A percentile compares a stretch with the other conserved stretches of the same genome.
Conservation (phyloP, 2,113 vertebrate species). For the Paralichthys olivaceus region DNA sequence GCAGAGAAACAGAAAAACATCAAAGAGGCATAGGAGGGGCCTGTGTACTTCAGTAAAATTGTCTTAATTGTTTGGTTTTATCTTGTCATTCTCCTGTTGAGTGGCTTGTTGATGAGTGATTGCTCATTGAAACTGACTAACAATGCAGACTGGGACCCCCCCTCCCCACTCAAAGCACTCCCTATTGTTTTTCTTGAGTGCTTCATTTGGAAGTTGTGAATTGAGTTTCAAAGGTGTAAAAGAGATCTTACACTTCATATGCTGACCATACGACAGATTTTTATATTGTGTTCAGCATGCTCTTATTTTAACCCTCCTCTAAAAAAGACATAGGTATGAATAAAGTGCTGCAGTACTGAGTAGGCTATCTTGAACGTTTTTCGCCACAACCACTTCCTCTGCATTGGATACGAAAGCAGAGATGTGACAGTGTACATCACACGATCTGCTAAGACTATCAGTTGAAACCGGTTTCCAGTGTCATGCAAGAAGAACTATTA, state of each 20-base stretch:
- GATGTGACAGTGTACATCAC: not conserved
- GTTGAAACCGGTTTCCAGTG: not conserved
- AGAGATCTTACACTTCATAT: not conserved
- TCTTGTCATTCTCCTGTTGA: slow-evolving; percentile 39
- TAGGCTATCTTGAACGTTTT: not conserved
- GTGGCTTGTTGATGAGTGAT: slow-evolving; percentile 47
- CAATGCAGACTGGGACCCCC: slow-evolving; percentile 50
- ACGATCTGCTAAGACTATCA: slow-evolving; percentile 7
- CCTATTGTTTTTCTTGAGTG: slow-evolving; percentile 58
- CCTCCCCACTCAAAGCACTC: slow-evolving; percentile 6
- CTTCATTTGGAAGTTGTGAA: slow-evolving; percentile 10
- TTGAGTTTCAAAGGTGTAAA: not conserved
- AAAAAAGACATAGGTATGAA: not conserved
- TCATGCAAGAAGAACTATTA: not conserved
- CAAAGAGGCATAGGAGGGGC: not conserved
- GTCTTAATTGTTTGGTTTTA: slow-evolving; percentile 32
- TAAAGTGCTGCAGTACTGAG: not conserved
- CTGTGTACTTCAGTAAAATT: slow-evolving; percentile 11
- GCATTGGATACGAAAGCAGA: not conserved
- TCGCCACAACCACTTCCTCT: slow-evolving; percentile 76
- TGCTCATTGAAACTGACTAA: slow-evolving; percentile 53
- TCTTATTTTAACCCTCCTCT: not conserved
- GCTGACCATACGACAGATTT: not conserved
- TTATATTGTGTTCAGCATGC: not conserved
- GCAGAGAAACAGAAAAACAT: not conserved